Conservation (phyloP, 2,888 invertebrate genomes). For the Drosophila austrosaltans region DNA sequence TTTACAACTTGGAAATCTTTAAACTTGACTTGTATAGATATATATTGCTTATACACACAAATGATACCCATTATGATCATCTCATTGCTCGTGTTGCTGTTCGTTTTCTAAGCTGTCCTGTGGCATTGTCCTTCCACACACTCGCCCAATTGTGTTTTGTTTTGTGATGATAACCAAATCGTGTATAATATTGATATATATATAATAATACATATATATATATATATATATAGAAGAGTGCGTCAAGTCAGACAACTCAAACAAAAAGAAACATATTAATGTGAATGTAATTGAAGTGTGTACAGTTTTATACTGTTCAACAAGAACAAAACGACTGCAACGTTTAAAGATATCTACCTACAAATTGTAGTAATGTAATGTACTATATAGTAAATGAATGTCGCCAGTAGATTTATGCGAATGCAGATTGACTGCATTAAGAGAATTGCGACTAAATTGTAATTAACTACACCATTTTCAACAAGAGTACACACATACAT, state of each 20-base stretch:
- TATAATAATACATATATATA: background rate
- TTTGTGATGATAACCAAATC: constrained; percentile 80
- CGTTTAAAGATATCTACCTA: constrained; percentile 40
- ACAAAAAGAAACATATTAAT: constrained; percentile 45
- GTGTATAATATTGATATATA: constrained; percentile 64
- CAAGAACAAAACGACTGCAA: constrained; percentile 44
- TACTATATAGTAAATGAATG: constrained; percentile 31
- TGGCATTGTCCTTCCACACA: constrained; percentile 56
- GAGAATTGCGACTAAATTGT: constrained; percentile 56
- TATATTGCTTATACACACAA: constrained; percentile 56
- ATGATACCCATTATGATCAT: constrained; percentile 26
- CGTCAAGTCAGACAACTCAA: constrained; percentile 2
- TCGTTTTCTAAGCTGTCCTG: constrained; percentile 45
- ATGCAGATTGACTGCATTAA: constrained; percentile 43
- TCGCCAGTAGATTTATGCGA: constrained; percentile 62
- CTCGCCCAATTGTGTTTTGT: constrained; percentile 70
- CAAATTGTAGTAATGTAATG: constrained; percentile 55
- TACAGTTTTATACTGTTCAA: constrained; percentile 36
- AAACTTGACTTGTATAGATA: constrained; percentile 71
- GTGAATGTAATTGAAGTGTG: constrained; percentile 61
- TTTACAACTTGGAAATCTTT: constrained; percentile 52
- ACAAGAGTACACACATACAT: constrained; percentile 54
- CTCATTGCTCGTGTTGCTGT: constrained; percentile 42
- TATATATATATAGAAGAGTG: constrained; percentile 1
- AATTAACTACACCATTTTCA: constrained; percentile 61